Evolutionary conservation across 2,113 vertebrate genomes (phyloP).

Genomic region (Diglossa brunneiventris): DNA sequence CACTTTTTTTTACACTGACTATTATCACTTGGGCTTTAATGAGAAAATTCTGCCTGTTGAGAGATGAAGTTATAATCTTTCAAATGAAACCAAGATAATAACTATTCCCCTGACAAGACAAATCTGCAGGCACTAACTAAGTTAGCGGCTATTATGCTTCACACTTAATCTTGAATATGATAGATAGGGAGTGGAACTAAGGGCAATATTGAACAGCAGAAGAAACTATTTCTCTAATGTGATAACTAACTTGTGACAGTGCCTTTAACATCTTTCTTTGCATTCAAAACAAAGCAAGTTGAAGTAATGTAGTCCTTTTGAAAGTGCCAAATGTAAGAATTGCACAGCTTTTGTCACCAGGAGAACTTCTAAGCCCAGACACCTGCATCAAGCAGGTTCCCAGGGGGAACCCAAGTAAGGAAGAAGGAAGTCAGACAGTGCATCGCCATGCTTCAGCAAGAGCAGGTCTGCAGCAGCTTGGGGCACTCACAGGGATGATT

Average conservation of each 20-base stretch:
- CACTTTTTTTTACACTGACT: constrained; percentile 15
- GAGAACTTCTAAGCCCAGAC: not conserved
- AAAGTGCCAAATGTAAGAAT: not conserved
- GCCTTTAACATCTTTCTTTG: not conserved
- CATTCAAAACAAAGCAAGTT: not conserved
- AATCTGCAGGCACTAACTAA: constrained; percentile 21
- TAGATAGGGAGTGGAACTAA: not conserved
- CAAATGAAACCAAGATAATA: constrained; percentile 32
- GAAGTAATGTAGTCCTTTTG: not conserved
- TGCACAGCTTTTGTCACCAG: not conserved
- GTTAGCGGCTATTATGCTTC: constrained; percentile 10
- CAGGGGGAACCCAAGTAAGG: not conserved
- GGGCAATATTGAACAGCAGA: not conserved
- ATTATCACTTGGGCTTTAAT: constrained; percentile 15
- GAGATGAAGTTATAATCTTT: constrained; percentile 14
- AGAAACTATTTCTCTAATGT: not conserved
- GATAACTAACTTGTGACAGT: not conserved
- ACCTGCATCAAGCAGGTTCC: not conserved
- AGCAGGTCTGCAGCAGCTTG: not conserved
- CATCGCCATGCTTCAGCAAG: fast-evolving
- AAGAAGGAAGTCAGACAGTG: not conserved
- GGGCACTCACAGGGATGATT: not conserved
- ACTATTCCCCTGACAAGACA: constrained; percentile 10
- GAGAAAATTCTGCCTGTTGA: constrained; percentile 18
- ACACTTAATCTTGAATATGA: constrained; percentile 10